Percentiles rank a stretch among this genome's conserved stretches.
Evolutionary conservation across 2,113 vertebrate genomes (phyloP).

Genomic region (Oreochromis aureus): DNA sequence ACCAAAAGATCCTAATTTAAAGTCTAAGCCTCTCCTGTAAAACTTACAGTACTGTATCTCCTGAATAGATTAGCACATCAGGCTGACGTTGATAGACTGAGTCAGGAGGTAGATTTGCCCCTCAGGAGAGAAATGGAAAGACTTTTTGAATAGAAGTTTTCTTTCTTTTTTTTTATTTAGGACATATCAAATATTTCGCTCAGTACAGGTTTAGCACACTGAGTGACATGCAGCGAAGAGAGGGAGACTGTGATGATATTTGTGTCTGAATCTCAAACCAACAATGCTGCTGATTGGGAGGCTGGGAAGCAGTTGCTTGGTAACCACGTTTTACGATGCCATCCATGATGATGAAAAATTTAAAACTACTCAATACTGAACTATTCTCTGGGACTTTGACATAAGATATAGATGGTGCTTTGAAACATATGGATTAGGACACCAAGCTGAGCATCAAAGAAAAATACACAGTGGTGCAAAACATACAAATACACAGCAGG

Average conservation of each 20-base stretch:
- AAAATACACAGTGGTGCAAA: not conserved
- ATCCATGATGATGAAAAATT: constrained; percentile 73
- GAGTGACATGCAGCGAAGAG: constrained; percentile 15
- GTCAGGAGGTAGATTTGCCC: not conserved
- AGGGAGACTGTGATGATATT: constrained; percentile 22
- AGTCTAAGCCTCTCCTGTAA: constrained; percentile 20
- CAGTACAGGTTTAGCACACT: not conserved
- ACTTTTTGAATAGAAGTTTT: constrained; percentile 5
- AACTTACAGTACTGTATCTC: constrained; percentile 12
- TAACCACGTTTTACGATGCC: constrained; percentile 68
- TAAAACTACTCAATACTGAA: constrained; percentile 51
- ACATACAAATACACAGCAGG: not conserved
- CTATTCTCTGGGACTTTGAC: constrained; percentile 44
- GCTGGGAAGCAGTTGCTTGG: constrained; percentile 72
- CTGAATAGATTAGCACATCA: constrained; percentile 3
- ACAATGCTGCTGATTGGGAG: constrained; percentile 61
- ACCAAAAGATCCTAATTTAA: constrained; percentile 41
- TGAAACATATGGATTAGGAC: constrained; percentile 16
- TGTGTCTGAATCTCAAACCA: constrained; percentile 40
- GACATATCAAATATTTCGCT: not conserved
- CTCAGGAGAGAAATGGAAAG: not conserved
- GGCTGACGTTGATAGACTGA: not conserved
- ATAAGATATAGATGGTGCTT: constrained; percentile 41
- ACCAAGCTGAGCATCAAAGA: not conserved
- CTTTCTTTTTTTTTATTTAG: not conserved